Evolutionary conservation across 1,140 invertebrate species (phyloP).

Genomic region (Penaeus indicus): DNA sequence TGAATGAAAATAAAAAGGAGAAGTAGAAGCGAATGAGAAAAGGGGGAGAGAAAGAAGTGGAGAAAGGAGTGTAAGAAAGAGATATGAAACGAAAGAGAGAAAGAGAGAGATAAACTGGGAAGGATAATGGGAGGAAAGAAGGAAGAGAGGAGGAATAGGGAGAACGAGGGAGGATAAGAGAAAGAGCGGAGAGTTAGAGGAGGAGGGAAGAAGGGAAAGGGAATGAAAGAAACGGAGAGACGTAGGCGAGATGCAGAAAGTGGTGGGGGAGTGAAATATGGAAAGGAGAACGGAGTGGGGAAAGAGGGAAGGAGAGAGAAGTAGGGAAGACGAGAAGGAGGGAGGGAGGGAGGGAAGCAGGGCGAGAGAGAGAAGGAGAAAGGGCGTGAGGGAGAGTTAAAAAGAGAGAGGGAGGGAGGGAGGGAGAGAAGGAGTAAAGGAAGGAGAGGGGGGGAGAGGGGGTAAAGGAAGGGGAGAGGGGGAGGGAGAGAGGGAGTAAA

Average conservation of each 20-base stretch:
- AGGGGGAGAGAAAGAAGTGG: no score
- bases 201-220: no score
- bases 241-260: no score
- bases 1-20: no score
- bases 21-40: no score
- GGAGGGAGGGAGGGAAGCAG: no score
- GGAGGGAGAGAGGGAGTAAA: background rate
- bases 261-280: no score
- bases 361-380: background rate
- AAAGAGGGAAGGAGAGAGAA: background rate
- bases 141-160: no score
- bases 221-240: no score
- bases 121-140: background rate
- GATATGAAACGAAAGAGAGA: background rate
- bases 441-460: background rate
- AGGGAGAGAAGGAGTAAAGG: background rate
- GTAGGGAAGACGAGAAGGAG: background rate
- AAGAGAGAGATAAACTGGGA: background rate
- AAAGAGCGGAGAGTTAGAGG: no score
- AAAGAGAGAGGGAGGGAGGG: background rate
- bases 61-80: background rate
- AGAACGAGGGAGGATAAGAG: no score
- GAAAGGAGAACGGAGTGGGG: background rate
- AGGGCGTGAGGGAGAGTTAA: no score
- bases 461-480: background rate